Percentiles rank a stretch among this genome's conserved stretches.
phyloP scores from a whole-genome alignment of 2,113 vertebrate species.

The Hyla sarda region DNA sequence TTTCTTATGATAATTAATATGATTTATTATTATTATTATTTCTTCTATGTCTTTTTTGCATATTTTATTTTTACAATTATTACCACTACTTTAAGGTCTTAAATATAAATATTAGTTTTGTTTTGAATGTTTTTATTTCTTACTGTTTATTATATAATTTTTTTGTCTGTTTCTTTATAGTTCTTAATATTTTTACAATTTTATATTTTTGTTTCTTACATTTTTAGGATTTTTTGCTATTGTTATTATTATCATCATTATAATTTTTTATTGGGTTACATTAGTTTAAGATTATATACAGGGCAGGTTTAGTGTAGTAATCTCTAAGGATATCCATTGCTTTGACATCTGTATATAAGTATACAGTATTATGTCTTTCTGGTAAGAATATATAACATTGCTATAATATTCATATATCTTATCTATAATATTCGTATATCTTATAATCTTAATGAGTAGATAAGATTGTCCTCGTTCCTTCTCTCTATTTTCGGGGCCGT shows the following conservation, averaged over 20 bases:
- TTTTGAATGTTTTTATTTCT: not conserved
- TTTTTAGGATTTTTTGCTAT: not conserved
- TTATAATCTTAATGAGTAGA: not conserved
- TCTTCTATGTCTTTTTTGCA: too few species aligned
- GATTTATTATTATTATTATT: too few species aligned
- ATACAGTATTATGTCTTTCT: too few species aligned
- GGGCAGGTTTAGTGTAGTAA: too few species aligned
- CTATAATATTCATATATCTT: too few species aligned
- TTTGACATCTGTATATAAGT: too few species aligned
- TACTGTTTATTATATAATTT: not conserved
- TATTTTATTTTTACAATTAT: not conserved
- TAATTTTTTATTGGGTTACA: not conserved
- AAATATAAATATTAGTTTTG: not conserved
- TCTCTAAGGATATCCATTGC: too few species aligned
- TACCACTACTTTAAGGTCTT: not conserved
- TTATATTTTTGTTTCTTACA: not conserved
- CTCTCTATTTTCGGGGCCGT: too few species aligned
- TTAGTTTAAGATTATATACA: not conserved
- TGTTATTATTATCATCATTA: not conserved
- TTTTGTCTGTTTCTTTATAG: not conserved
- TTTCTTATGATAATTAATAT: too few species aligned
- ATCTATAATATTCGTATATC: not conserved
- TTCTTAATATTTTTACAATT: too few species aligned
- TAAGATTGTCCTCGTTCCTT: too few species aligned
- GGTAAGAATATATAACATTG: too few species aligned